phyloP scores from a whole-genome alignment of 1,140 invertebrate species.

The Zophobas morio region DNA sequence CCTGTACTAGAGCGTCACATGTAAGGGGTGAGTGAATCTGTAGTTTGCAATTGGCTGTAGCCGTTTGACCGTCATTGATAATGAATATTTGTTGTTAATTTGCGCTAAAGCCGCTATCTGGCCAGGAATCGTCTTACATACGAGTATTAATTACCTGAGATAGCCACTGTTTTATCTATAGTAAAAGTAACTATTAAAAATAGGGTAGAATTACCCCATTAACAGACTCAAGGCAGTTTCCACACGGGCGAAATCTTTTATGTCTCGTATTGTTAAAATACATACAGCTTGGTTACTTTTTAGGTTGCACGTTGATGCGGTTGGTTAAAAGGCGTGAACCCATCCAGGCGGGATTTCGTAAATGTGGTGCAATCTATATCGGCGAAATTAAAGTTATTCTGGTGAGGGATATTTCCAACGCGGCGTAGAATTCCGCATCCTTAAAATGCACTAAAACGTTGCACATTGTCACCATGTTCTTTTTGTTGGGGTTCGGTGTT shows the following conservation, averaged over 20 bases:
- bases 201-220: not conserved
- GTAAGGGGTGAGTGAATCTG: too few relatives aligned
- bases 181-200: not conserved
- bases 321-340: not conserved
- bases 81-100: too few relatives aligned
- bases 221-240: not conserved
- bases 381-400: not conserved
- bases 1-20: too few relatives aligned
- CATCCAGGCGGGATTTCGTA: not conserved
- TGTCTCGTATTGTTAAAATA: not conserved
- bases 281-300: not conserved
- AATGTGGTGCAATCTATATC: not conserved
- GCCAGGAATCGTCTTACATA: too few relatives aligned
- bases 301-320: not conserved
- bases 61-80: too few relatives aligned
- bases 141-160: constrained; percentile 65
- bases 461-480: not conserved
- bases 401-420: not conserved
- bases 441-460: not conserved
- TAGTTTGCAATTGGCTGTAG: too few relatives aligned
- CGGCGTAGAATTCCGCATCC: not conserved
- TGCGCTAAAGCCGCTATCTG: too few relatives aligned
- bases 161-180: not conserved
- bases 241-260: not conserved
- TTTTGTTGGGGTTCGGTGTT: not conserved